phyloP scores from a whole-genome alignment of 2,888 invertebrate genomes.

The Argyresthia albistria region DNA sequence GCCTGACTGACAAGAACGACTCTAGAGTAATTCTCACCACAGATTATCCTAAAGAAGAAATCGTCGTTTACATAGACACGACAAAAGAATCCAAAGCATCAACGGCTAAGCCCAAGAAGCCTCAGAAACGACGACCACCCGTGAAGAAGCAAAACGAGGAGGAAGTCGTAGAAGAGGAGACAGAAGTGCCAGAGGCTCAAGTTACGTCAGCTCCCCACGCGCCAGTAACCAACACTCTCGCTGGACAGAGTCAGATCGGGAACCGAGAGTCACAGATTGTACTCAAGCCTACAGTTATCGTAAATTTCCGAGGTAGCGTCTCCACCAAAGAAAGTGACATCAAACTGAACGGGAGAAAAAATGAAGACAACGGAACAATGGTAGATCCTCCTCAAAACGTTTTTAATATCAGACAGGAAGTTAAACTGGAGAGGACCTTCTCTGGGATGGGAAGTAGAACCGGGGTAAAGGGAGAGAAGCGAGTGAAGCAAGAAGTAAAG shows the following conservation, averaged over 20 bases:
- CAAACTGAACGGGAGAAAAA: slow-evolving; percentile 35
- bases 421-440: slow-evolving; percentile 38
- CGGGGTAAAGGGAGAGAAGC: slow-evolving; percentile 19
- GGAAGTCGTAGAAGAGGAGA: slow-evolving; percentile 14
- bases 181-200: slow-evolving; percentile 13
- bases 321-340: slow-evolving; percentile 52
- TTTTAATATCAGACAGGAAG: slow-evolving; percentile 62
- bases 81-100: slow-evolving; percentile 25
- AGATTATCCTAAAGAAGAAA: slow-evolving; percentile 33
- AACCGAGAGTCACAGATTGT: slow-evolving; percentile 60
- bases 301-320: slow-evolving; percentile 54
- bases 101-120: slow-evolving; percentile 36
- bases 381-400: slow-evolving; percentile 36
- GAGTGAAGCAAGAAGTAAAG: slow-evolving; percentile 32
- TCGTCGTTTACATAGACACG: slow-evolving; percentile 41
- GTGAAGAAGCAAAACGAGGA: slow-evolving; percentile 21
- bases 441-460: slow-evolving; percentile 13
- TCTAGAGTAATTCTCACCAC: slow-evolving; percentile 14
- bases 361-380: slow-evolving; percentile 22
- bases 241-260: slow-evolving; percentile 60
- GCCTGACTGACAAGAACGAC: slow-evolving; percentile 21
- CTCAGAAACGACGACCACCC: slow-evolving; percentile 20
- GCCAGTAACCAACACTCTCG: slow-evolving; percentile 46
- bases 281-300: slow-evolving; percentile 60
- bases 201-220: slow-evolving; percentile 10